Base-by-base conservation (phyloP, 2,113 vertebrate species). In the Anser cygnoides region DNA sequence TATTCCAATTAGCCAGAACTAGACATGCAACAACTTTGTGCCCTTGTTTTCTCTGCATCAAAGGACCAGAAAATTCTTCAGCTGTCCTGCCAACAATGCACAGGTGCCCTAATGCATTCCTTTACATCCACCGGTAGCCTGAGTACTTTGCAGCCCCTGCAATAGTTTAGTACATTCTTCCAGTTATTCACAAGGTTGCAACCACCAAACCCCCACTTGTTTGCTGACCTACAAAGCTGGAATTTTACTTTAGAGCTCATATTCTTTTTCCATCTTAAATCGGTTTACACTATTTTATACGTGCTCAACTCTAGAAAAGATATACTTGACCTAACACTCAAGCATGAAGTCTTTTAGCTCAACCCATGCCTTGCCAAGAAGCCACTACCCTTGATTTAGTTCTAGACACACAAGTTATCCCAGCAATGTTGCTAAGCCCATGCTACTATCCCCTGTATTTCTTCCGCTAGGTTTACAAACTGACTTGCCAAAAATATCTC, bases 1-100 rank as follows among this genome's bases (percentile, higher is more conserved):
- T 7, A 10, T 11, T 26, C 52, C 77, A 52, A 1, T 4, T 16
- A 31, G 21, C 41, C 94, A 80, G 12, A 8, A 31, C 43, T 1
- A 8, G 10, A 31, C 2, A 7, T 6, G 25, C 39, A 37, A 25
- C 0, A 3, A 9, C 63, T 50, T 20, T 3, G 1, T 23, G 31
- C 59, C 46, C 62, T 44, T 9, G 23, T 43, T 46, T 28, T 8
- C 67, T 46, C 68, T 49, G 35, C 35, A 0, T 50, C 23, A 22
- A 4, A n/a, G 58, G 33, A 29, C 20, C 71, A 55, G 72, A 8
- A 8, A 22, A 49, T 26, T 52, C 49, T 55, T 50, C 12, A 41
- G 43, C 65, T 43, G 63, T 22, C 58, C 31, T 39, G 80, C 72
- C n/a, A 6, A 59, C 21, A 6, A 9, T 28, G 39, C 6, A 2